Base-by-base conservation (phyloP, 2,888 invertebrate species). In the Polymixis flavicincta region DNA sequence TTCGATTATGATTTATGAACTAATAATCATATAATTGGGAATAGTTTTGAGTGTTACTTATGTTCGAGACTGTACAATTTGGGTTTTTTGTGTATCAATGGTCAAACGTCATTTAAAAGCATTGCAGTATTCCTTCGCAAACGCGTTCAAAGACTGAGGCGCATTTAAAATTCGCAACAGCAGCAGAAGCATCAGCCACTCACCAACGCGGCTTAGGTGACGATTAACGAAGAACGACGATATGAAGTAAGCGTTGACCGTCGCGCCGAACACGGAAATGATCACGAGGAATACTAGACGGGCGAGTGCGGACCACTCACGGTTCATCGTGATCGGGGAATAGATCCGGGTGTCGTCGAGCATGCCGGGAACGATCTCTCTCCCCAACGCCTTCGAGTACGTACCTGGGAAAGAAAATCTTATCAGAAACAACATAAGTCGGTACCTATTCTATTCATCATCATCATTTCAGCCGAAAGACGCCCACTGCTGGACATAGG, bases 271-370 rank as follows among this genome's bases (percentile, higher is more conserved):
- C 0, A 73, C 70, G 0, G 91, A 69, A 42, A 82, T 85, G 0
- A 82, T 6, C 0, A 91, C 55, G n/a, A 93, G 68, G 25, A 98
- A 93, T 11, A 98, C 91, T 0, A 98, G 96, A 22, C 98, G 95
- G 2, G 97, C 97, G 42, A 98, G 96, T 42, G 97, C 96, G 9
- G 98, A 97, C 98, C 98, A 98, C 76, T 97, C 97, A 0, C 97
- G 94, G 84, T 97, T 97, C 45, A 98, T 90, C 0, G 97, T 97
- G 45, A 98, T 97, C 8, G 98, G 98, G 0, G 97, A 98, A 48
- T 88, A 92, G 0, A 76, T 14, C 0, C 85, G 76, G 6, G 86
- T 88, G 1, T 3, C 32, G 73, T 90, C 89, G 6, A 13, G 11
- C 0, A 54, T 6, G 7, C 68, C 48, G 61, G 65, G 74, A 5